These are phyloP conservation scores for Dinomys branickii DNA, from an alignment of 2,113 vertebrate species.

Conservation along the genomic window DNA sequence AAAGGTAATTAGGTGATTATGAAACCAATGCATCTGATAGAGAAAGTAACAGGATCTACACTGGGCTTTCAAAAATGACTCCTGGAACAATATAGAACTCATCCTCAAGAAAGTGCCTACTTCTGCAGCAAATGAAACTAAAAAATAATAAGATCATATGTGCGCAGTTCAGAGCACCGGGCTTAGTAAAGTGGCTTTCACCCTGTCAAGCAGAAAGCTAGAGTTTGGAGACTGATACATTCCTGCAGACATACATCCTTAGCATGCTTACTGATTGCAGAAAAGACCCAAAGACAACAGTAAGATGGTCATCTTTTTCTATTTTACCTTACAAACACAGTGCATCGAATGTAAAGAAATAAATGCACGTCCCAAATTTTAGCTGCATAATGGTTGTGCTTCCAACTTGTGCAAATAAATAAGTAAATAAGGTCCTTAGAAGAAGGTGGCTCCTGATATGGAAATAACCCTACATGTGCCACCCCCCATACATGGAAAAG, in stretches of 20 bases:
- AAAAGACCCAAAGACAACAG: neutral
- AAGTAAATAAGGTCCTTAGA: neutral
- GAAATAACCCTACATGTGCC: neutral
- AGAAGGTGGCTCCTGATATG: neutral
- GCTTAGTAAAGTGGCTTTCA: neutral
- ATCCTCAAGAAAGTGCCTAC: neutral
- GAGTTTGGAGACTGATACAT: neutral
- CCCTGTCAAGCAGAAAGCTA: neutral
- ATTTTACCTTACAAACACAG: neutral
- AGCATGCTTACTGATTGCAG: neutral
- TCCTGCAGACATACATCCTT: neutral
- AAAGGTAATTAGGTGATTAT: neutral
- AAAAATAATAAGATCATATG: neutral
- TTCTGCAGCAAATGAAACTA: neutral
- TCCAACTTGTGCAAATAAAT: neutral
- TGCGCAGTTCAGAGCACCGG: neutral
- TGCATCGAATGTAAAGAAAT: neutral
- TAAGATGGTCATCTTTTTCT: neutral
- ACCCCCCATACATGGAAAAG: neutral
- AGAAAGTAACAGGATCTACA: neutral
- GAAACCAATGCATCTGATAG: neutral
- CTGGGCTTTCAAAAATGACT: neutral
- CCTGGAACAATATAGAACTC: neutral
- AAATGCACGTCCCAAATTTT: neutral
- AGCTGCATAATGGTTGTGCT: neutral